Evolutionary conservation across 1,140 invertebrate genomes (phyloP).

Genomic region (Melipona quadrifasciata): DNA sequence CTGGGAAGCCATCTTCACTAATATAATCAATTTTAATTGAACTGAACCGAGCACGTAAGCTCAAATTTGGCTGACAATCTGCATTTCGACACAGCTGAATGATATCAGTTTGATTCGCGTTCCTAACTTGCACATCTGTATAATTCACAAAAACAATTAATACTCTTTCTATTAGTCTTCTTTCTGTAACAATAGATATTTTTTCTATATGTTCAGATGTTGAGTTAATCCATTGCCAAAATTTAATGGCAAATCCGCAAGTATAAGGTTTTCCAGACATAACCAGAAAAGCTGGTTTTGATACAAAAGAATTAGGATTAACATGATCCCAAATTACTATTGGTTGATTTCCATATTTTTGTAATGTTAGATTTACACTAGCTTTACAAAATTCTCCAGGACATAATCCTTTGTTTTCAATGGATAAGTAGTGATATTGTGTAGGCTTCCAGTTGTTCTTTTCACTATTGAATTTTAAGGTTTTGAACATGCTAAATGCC

Average conservation of each 20-base stretch:
- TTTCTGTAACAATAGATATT: slow-evolving; percentile 75
- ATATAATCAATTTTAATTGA: slow-evolving; percentile 86
- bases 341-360: slow-evolving; percentile 82
- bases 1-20: slow-evolving; percentile 87
- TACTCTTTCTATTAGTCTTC: slow-evolving; percentile 86
- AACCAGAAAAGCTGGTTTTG: slow-evolving; percentile 85
- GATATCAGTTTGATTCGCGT: slow-evolving; percentile 88
- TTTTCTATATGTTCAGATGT: slow-evolving; percentile 36
- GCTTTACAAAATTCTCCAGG: slow-evolving; percentile 84
- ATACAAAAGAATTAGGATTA: slow-evolving; percentile 85
- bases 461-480: slow-evolving; percentile 39
- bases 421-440: slow-evolving; percentile 79
- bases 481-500: slow-evolving; percentile 36
- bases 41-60: slow-evolving; percentile 83
- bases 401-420: slow-evolving; percentile 86
- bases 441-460: slow-evolving; percentile 67
- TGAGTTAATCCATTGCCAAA: slow-evolving; percentile 87
- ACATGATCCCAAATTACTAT: slow-evolving; percentile 83
- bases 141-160: slow-evolving; percentile 89
- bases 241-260: slow-evolving; percentile 89
- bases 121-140: slow-evolving; percentile 87
- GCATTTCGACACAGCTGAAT: slow-evolving; percentile 85
- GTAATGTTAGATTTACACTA: slow-evolving; percentile 83
- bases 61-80: slow-evolving; percentile 88
- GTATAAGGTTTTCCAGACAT: slow-evolving; percentile 80